Conservation (phyloP, 2,797 vertebrate species). For the Pipistrellus kuhlii region DNA sequence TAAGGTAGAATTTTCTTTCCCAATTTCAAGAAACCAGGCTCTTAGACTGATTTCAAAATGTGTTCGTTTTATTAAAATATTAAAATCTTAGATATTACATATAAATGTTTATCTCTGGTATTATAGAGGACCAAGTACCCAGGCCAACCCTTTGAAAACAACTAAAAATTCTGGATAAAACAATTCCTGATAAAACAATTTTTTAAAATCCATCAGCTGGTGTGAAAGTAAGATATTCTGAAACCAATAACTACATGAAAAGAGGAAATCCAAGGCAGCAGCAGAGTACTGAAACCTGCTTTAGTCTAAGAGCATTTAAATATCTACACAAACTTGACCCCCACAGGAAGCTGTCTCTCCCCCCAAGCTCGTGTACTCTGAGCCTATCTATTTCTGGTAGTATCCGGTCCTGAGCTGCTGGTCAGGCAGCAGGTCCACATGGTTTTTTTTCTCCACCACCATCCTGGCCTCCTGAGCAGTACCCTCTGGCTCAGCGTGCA, state of each 20-base stretch:
- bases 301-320: background rate
- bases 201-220: background rate
- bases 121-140: background rate
- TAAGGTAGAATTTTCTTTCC: background rate
- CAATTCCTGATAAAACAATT: background rate
- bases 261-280: background rate
- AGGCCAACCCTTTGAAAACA: background rate
- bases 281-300: background rate
- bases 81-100: background rate
- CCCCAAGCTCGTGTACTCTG: no score
- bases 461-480: no score
- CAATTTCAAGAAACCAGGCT: background rate
- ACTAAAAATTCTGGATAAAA: constrained; percentile 5
- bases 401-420: no score
- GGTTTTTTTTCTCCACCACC: no score
- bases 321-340: background rate
- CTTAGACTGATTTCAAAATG: background rate
- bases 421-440: no score
- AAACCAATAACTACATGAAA: background rate
- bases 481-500: no score
- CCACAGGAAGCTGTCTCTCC: no score
- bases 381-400: no score
- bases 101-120: background rate
- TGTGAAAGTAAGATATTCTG: background rate
- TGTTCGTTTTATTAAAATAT: background rate